Evolutionary conservation across 2,797 vertebrate genomes (phyloP).

Genomic region (Pseudochirops cupreus): DNA sequence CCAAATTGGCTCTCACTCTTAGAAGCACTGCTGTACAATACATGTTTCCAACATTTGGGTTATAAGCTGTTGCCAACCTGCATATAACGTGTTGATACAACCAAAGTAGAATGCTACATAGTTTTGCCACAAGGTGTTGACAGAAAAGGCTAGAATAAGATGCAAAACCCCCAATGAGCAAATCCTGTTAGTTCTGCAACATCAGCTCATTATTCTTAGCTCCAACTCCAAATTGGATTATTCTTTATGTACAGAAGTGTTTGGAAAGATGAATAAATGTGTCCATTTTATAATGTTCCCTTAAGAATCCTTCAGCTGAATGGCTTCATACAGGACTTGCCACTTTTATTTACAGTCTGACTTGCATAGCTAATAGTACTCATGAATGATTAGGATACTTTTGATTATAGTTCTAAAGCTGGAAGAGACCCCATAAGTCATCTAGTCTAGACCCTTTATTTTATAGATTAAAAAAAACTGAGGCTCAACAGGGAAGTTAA

Average conservation of each 20-base stretch:
- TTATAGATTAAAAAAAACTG: not conserved
- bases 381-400: not conserved
- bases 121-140: not conserved
- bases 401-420: not conserved
- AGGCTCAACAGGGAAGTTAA: not conserved
- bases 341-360: not conserved
- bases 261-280: not conserved
- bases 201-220: not conserved
- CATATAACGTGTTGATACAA: not conserved
- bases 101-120: not conserved
- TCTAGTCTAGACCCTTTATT: not conserved
- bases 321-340: not conserved
- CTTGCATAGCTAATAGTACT: not conserved
- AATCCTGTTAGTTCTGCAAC: not conserved
- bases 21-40: not conserved
- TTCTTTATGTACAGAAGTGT: not conserved
- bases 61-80: not conserved
- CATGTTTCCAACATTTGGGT: not conserved
- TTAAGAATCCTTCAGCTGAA: not conserved
- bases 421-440: not conserved
- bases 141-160: not conserved
- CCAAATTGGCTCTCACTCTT: not conserved
- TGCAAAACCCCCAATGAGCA: not conserved
- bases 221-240: not conserved
- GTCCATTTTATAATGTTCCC: not conserved